These are phyloP conservation scores for Suncus etruscus DNA, from an alignment of 2,113 vertebrate species.

Conservation along the genomic window DNA sequence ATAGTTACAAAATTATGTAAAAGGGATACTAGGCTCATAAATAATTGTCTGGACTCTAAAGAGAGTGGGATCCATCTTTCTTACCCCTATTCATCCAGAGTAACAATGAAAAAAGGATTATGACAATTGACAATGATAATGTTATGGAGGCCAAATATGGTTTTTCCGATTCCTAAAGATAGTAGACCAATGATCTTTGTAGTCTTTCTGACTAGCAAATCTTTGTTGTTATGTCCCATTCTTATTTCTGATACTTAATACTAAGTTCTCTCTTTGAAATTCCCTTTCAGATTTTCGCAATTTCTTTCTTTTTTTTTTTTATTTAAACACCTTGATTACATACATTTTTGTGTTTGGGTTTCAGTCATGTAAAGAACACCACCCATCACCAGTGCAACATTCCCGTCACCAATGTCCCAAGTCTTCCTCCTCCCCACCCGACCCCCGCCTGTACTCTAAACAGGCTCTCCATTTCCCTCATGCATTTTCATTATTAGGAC, in stretches of 20 bases:
- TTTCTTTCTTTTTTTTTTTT: too few relatives aligned
- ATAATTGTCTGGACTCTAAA: not conserved
- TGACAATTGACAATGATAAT: not conserved
- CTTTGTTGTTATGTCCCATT: not conserved
- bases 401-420: too few relatives aligned
- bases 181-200: not conserved
- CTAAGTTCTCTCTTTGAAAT: not conserved
- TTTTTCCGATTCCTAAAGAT: not conserved
- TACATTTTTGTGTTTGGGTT: too few relatives aligned
- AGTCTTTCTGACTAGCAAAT: not conserved
- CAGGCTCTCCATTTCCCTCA: too few relatives aligned
- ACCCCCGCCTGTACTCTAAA: too few relatives aligned
- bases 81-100: not conserved
- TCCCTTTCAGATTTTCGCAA: not conserved
- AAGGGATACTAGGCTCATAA: rapidly evolving
- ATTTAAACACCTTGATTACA: too few relatives aligned
- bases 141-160: not conserved
- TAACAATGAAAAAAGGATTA: not conserved
- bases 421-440: too few relatives aligned
- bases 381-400: too few relatives aligned
- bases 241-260: not conserved
- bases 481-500: too few relatives aligned
- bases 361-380: too few relatives aligned
- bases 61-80: not conserved
- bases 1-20: not conserved